Conservation (phyloP, 1,140 invertebrate species). For the Anoplolepis gracilipes region DNA sequence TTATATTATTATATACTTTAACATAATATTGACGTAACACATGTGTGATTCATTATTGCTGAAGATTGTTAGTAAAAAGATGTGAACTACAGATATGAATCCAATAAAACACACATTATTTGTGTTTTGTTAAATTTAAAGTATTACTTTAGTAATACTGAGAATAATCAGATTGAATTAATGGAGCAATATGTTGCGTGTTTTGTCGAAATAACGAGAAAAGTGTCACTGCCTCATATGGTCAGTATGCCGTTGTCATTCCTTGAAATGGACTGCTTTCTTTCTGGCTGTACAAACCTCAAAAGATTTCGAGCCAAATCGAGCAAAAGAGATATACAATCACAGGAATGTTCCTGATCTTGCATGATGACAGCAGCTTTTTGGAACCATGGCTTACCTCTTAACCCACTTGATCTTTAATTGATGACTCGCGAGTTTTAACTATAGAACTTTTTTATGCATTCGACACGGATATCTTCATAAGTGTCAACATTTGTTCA, state of each 20-base stretch:
- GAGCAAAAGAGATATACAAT: constrained; percentile 68
- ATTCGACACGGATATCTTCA: neutral
- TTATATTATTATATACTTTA: neutral
- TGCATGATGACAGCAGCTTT: constrained; percentile 63
- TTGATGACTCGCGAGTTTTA: constrained; percentile 49
- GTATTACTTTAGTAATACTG: neutral
- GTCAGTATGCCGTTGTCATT: constrained; percentile 37
- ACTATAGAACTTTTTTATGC: neutral
- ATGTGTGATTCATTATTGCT: neutral
- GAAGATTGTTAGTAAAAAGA: neutral
- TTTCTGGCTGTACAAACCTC: constrained; percentile 60
- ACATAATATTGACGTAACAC: neutral
- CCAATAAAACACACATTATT: neutral
- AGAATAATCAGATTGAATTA: constrained; percentile 62
- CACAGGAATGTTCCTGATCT: constrained; percentile 61
- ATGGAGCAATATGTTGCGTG: constrained; percentile 67
- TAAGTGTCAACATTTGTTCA: neutral
- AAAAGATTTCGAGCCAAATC: constrained; percentile 63
- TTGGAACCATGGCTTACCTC: constrained; percentile 61
- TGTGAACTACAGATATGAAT: neutral
- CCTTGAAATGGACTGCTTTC: constrained; percentile 64
- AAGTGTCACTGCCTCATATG: constrained; percentile 71
- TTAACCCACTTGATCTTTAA: constrained; percentile 67
- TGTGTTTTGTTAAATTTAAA: constrained; percentile 12
- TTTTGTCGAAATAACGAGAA: constrained; percentile 55